Evolutionary conservation across 2,888 invertebrate genomes (phyloP).

Genomic region (Lasioglossum oenotherae): DNA sequence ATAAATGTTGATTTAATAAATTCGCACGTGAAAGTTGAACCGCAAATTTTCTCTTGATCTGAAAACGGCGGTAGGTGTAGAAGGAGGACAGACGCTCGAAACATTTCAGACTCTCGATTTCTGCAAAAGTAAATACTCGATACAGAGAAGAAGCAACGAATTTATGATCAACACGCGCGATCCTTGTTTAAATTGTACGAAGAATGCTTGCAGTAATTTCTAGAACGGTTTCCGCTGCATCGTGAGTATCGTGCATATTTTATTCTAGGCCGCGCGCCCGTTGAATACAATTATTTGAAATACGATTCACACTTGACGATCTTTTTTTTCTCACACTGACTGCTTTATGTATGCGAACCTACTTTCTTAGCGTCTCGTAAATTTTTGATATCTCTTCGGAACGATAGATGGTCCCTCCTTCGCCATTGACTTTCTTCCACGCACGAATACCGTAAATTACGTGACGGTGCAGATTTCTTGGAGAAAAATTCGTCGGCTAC

Average conservation of each 20-base stretch:
- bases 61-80: not conserved
- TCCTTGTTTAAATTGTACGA: not conserved
- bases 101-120: not conserved
- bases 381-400: conserved; percentile 40
- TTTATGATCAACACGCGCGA: not conserved
- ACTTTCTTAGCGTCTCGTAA: conserved; percentile 42
- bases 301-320: conserved; percentile 19
- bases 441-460: conserved; percentile 17
- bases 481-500: not conserved
- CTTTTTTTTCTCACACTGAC: not conserved
- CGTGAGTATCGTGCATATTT: conserved; percentile 1
- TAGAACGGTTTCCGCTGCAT: not conserved
- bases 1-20: not conserved
- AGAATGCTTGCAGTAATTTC: not conserved
- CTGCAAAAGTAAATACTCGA: not conserved
- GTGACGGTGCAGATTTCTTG: conserved; percentile 17
- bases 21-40: not conserved
- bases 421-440: conserved; percentile 34
- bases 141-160: not conserved
- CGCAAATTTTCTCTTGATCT: not conserved
- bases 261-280: not conserved
- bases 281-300: conserved; percentile 27
- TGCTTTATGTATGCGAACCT: conserved; percentile 34
- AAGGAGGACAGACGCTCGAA: not conserved
- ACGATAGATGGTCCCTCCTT: conserved; percentile 42